Conservation (phyloP, 2,797 vertebrate species). For the Momotus momota region DNA sequence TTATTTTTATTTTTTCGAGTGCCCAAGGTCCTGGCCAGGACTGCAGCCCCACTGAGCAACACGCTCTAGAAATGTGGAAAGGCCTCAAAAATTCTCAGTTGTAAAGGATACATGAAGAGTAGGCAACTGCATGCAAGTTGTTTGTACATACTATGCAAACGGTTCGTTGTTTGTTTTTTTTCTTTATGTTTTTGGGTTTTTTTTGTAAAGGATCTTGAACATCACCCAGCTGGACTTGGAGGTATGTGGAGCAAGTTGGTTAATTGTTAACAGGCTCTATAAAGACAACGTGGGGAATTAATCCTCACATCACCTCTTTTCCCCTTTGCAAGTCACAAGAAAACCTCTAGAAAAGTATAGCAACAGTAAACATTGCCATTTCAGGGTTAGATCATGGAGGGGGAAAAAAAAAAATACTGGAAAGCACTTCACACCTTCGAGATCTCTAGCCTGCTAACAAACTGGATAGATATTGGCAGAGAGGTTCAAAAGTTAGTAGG, state of each 20-base stretch:
- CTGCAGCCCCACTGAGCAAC: background rate
- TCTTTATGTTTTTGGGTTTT: background rate
- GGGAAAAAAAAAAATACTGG: background rate
- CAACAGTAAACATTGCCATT: background rate
- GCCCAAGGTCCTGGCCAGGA: background rate
- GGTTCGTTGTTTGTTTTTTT: background rate
- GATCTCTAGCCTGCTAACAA: slow-evolving; percentile 42
- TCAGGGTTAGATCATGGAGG: background rate
- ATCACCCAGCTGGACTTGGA: slow-evolving; percentile 22
- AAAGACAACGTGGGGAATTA: background rate
- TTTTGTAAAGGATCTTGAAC: slow-evolving; percentile 16
- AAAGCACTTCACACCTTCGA: slow-evolving; percentile 45
- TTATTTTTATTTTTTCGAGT: slow-evolving; percentile 32
- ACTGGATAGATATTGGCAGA: slow-evolving; percentile 34
- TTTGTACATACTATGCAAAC: background rate
- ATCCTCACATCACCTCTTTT: slow-evolving; percentile 33
- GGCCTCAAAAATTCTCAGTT: background rate
- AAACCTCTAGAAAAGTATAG: background rate
- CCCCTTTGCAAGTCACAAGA: background rate
- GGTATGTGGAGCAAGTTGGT: background rate
- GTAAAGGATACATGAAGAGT: background rate
- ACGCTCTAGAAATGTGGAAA: background rate
- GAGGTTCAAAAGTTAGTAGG: slow-evolving; percentile 49
- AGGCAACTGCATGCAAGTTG: background rate
- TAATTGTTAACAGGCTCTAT: slow-evolving; percentile 40